Conservation (phyloP, 2,888 invertebrate species). For the Argynnis bischoffii region DNA sequence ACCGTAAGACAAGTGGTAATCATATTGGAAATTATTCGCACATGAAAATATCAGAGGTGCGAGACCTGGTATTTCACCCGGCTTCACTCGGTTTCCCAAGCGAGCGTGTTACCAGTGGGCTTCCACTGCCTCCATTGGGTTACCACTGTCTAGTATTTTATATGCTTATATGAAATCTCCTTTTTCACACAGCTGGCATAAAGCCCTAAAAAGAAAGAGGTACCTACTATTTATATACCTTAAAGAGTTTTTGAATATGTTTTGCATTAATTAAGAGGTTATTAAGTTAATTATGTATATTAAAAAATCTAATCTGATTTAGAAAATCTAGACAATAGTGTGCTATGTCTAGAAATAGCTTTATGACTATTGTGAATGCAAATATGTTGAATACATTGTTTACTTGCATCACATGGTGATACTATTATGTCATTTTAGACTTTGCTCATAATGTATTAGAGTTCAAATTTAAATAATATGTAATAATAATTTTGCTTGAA, state of each 20-base stretch:
- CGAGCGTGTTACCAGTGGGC: too few species aligned
- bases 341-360: slow-evolving; percentile 21
- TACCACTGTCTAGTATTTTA: too few species aligned
- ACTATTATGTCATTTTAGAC: slow-evolving; percentile 3
- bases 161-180: too few species aligned
- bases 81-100: too few species aligned
- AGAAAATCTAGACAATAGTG: slow-evolving; percentile 15
- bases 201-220: too few species aligned
- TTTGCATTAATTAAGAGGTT: background rate
- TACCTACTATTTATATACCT: background rate
- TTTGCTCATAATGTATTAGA: slow-evolving; percentile 1
- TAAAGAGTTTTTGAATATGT: too few species aligned
- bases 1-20: too few species aligned
- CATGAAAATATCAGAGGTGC: too few species aligned
- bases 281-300: background rate
- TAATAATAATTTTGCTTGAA: slow-evolving; percentile 34
- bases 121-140: too few species aligned
- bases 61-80: too few species aligned
- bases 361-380: slow-evolving; percentile 36
- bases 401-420: slow-evolving; percentile 34
- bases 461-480: slow-evolving; percentile 15
- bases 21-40: too few species aligned
- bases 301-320: slow-evolving; percentile 5
- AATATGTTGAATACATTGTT: slow-evolving; percentile 40
- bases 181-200: too few species aligned